Conservation (phyloP, 2,797 vertebrate species). For the Melanotaenia maccullochi region DNA sequence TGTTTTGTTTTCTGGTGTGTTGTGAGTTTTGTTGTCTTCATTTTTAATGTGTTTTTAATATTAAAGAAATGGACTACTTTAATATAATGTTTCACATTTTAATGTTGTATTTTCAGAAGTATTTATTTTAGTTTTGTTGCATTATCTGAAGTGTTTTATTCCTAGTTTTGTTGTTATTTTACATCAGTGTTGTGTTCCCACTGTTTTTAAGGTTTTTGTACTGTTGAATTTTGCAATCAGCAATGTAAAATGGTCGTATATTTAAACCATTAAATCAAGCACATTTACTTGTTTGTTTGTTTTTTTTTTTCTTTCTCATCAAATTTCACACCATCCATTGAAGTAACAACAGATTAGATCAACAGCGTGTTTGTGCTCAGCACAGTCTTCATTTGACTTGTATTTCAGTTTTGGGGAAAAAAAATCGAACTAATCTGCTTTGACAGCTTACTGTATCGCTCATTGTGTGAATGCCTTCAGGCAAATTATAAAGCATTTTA, state of each 20-base stretch:
- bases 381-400: background rate
- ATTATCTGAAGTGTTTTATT: background rate
- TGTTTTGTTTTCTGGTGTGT: too few species aligned
- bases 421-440: conserved; percentile 4
- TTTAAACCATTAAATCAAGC: background rate
- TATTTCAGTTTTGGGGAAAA: background rate
- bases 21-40: background rate
- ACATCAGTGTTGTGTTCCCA: background rate
- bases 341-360: background rate
- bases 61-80: too few species aligned
- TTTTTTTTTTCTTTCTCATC: background rate
- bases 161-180: background rate
- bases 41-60: too few species aligned
- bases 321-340: background rate
- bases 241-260: background rate
- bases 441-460: conserved; percentile 23
- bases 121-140: background rate
- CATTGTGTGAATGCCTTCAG: background rate
- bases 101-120: background rate
- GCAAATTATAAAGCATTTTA: background rate
- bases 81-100: too few species aligned
- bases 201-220: background rate
- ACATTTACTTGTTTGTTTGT: background rate
- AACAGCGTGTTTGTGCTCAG: background rate
- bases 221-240: background rate